These are phyloP conservation scores for Pantherophis alleghaniensis DNA, from an alignment of 2,797 vertebrate genomes.

Conservation along the genomic window DNA sequence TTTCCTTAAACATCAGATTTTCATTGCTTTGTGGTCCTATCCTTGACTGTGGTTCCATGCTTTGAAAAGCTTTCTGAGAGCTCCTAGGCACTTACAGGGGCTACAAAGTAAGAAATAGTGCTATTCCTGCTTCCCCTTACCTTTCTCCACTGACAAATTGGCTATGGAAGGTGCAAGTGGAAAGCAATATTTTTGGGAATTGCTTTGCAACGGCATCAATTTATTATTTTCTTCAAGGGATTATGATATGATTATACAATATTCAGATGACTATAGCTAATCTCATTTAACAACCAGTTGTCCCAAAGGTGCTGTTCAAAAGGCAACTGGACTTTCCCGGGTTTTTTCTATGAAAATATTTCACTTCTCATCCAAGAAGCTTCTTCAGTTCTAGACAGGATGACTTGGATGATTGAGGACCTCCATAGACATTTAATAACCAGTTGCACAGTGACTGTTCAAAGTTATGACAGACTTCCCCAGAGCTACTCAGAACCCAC, in stretches of 20 bases:
- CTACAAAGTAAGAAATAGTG: neutral
- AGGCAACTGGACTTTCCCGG: no score
- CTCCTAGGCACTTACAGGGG: neutral
- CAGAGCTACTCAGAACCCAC: no score
- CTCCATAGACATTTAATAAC: no score
- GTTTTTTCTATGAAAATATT: neutral
- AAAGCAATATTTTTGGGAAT: neutral
- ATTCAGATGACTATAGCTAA: neutral
- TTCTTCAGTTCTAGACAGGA: no score
- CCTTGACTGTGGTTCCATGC: neutral
- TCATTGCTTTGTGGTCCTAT: neutral
- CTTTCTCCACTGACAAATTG: neutral
- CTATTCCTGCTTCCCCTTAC: neutral
- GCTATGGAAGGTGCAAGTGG: neutral
- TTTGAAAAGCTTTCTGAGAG: neutral
- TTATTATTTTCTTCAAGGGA: neutral
- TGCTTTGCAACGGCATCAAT: neutral
- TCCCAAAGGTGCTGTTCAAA: no score
- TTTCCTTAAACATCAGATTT: neutral
- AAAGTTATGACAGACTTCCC: no score
- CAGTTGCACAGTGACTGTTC: no score
- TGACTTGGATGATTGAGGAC: no score
- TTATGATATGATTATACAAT: neutral
- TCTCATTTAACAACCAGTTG: no score
- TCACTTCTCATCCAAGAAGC: neutral